These are phyloP conservation scores for Drosophila anceps DNA, from an alignment of 2,888 invertebrate species.

Conservation along the genomic window DNA sequence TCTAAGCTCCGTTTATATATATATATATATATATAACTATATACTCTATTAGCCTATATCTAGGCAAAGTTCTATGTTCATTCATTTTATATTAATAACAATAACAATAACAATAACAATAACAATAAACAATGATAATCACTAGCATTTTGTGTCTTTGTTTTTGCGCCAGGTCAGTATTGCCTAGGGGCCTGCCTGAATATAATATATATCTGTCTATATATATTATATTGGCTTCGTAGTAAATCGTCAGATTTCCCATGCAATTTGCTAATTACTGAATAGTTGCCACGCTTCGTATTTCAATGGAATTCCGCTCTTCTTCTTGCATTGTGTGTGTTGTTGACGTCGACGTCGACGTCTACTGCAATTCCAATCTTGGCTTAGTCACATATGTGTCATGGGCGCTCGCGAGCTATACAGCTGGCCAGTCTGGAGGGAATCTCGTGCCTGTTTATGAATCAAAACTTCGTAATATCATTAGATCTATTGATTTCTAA, in stretches of 20 bases:
- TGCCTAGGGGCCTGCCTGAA: conserved; percentile 46
- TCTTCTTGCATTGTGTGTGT: background rate
- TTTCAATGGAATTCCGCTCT: conserved; percentile 50
- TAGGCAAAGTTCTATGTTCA: background rate
- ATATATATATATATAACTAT: background rate
- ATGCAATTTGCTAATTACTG: conserved; percentile 38
- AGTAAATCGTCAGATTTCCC: conserved; percentile 48
- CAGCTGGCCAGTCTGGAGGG: background rate
- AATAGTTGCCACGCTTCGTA: conserved; percentile 43
- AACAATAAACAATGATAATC: conserved; percentile 48
- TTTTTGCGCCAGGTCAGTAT: conserved; percentile 45
- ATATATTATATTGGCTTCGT: background rate
- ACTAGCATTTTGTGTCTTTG: background rate
- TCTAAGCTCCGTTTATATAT: conserved; percentile 14
- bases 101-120: background rate
- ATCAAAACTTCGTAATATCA: conserved; percentile 3
- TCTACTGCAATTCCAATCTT: background rate
- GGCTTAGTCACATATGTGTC: conserved; percentile 8
- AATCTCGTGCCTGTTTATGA: background rate
- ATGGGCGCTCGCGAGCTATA: conserved; percentile 11
- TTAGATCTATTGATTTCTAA: background rate
- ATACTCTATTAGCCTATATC: background rate
- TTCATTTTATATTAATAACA: conserved; percentile 7
- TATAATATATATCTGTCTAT: background rate
- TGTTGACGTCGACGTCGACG: background rate